phyloP scores from a whole-genome alignment of 2,113 vertebrate genomes.

The Henicopernis longicauda region DNA sequence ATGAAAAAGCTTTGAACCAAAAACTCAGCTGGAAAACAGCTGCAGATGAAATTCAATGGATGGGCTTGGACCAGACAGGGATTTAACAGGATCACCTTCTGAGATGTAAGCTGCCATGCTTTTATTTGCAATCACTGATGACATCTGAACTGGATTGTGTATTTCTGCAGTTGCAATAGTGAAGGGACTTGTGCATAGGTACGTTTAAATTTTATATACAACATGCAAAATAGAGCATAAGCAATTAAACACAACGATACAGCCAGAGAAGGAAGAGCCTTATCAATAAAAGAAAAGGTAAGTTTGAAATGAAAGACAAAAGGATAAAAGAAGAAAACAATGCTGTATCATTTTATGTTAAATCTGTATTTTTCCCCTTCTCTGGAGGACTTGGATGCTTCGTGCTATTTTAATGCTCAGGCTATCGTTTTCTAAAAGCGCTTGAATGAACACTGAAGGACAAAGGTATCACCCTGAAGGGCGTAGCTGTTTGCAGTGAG shows the following conservation, averaged over 20 bases:
- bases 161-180: neutral
- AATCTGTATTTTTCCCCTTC: neutral
- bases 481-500: neutral
- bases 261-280: neutral
- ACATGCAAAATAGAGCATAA: neutral
- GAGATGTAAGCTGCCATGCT: neutral
- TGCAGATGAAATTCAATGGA: neutral
- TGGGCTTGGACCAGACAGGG: neutral
- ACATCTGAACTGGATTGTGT: neutral
- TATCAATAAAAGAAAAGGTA: neutral
- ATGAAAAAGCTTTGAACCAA: neutral
- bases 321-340: neutral
- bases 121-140: neutral
- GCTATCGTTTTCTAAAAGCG: slow-evolving; percentile 40
- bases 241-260: neutral
- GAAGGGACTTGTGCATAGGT: fast-evolving
- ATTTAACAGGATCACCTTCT: neutral
- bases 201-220: neutral
- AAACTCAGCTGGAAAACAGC: neutral
- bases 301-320: neutral
- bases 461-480: slow-evolving; percentile 56
- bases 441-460: slow-evolving; percentile 45
- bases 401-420: slow-evolving; percentile 46
- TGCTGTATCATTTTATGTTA: neutral
- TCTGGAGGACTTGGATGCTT: neutral